Evolutionary conservation across 1,140 invertebrate species (phyloP), one percentile per base, ranked within the genome.

Genomic region (Drosophila ironensis): DNA sequence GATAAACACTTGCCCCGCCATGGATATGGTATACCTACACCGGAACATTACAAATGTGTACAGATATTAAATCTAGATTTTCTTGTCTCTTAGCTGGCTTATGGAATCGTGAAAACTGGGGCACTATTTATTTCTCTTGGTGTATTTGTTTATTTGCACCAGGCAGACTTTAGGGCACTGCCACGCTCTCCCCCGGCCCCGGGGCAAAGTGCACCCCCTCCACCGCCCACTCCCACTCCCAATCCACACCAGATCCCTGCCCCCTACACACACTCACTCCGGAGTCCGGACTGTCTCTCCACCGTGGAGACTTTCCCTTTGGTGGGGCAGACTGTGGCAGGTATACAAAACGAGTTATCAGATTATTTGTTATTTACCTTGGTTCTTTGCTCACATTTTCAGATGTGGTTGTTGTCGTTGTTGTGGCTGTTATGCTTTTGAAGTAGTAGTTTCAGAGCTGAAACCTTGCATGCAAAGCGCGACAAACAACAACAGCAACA

Each of bases 301-400:
- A n/a, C 69, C 61, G 35, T 53, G 63, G 37, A 59, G 78, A 82
- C 78, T 82, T 82, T 82, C 78, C 78, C 78, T 82, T 82, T 63
- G 78, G 46, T 54, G 47, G 63, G 63, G 50, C 57, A 66, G 47
- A 33, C 48, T 68, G 64, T 68, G 37, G 69, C 73, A 84, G 78
- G 78, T 78, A 64, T 64, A 87, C 81, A 87, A 87, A 87, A 87
- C 81, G 81, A 87, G 81, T 87, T 87, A 87, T 87, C 81, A 87
- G 81, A 87, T 87, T 87, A 87, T 87, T 87, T 87, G 81, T 87
- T 87, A 86, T 86, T 75, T 80, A 70, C 74, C 71, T 86, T 78
- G 51, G 63, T 61, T 71, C 52, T 66, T 53, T 64, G 50, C 72
- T 67, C 24, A 44, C 50, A 46, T 47, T 17, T 73, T 50, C 30